These are phyloP conservation scores for Polyommatus iphigenia DNA, from an alignment of 2,888 invertebrate species.

Conservation along the genomic window DNA sequence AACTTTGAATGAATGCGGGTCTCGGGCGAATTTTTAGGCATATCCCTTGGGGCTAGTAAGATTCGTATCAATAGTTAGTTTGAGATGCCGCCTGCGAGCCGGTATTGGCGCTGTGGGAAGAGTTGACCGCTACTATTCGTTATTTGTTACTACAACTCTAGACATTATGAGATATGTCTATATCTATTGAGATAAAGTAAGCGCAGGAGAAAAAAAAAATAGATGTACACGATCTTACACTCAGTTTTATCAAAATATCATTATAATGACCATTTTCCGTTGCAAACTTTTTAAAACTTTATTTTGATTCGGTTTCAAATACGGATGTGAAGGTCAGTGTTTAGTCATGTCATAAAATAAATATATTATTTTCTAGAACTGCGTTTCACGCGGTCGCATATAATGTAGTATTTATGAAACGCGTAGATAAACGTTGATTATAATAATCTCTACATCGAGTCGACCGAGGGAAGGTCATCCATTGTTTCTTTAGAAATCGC, in stretches of 20 bases:
- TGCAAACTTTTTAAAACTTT: too few relatives aligned
- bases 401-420: background rate
- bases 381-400: background rate
- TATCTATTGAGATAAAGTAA: too few relatives aligned
- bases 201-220: too few relatives aligned
- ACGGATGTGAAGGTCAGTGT: too few relatives aligned
- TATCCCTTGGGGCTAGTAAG: conserved; percentile 2
- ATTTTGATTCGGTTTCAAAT: too few relatives aligned
- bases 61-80: conserved; percentile 1
- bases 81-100: conserved; percentile 1
- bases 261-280: too few relatives aligned
- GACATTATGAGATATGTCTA: too few relatives aligned
- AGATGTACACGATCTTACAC: too few relatives aligned
- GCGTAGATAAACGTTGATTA: conserved; percentile 19
- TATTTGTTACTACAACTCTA: background rate
- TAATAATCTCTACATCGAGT: conserved; percentile 33
- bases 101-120: background rate
- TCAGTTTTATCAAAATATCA: too few relatives aligned
- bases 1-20: background rate
- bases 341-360: too few relatives aligned
- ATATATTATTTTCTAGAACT: background rate
- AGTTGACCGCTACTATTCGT: background rate
- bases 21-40: background rate
- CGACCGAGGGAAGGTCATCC: conserved; percentile 42
- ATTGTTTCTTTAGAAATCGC: conserved; percentile 59